These are phyloP conservation scores for Cosmorhoe ocellata DNA, from an alignment of 2,888 invertebrate species.

Conservation along the genomic window DNA sequence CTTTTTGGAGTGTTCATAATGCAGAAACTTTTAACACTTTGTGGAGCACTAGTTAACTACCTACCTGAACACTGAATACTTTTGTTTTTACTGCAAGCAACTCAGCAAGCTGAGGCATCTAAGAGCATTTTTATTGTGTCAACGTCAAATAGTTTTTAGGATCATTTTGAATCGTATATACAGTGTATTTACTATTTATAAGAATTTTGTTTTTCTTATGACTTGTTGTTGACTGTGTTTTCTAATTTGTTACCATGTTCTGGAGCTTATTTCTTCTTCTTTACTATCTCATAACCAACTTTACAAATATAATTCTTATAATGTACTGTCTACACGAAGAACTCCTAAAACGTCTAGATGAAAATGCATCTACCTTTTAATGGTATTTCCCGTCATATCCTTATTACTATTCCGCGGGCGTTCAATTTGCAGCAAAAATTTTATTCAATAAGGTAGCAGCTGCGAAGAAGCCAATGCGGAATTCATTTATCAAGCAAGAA, in stretches of 20 bases:
- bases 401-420: constrained; percentile 27
- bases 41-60: constrained; percentile 36
- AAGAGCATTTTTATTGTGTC: too few relatives aligned
- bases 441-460: constrained; percentile 43
- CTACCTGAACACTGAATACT: constrained; percentile 40
- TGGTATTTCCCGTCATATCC: constrained; percentile 8
- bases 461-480: constrained; percentile 43
- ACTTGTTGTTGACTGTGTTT: too few relatives aligned
- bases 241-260: too few relatives aligned
- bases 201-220: too few relatives aligned
- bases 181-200: too few relatives aligned
- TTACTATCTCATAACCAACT: too few relatives aligned
- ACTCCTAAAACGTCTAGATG: neutral
- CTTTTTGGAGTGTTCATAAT: constrained; percentile 35
- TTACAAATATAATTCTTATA: too few relatives aligned
- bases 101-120: too few relatives aligned
- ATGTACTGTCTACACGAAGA: too few relatives aligned
- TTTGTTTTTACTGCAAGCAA: constrained; percentile 19
- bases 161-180: too few relatives aligned
- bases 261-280: too few relatives aligned
- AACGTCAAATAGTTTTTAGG: too few relatives aligned
- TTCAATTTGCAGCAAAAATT: constrained; percentile 49
- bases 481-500: constrained; percentile 56
- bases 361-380: constrained; percentile 19
- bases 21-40: constrained; percentile 40